Evolutionary conservation across 2,113 vertebrate genomes (phyloP), one percentile per base, ranked within the genome.

Genomic region (Barnardius zonarius): DNA sequence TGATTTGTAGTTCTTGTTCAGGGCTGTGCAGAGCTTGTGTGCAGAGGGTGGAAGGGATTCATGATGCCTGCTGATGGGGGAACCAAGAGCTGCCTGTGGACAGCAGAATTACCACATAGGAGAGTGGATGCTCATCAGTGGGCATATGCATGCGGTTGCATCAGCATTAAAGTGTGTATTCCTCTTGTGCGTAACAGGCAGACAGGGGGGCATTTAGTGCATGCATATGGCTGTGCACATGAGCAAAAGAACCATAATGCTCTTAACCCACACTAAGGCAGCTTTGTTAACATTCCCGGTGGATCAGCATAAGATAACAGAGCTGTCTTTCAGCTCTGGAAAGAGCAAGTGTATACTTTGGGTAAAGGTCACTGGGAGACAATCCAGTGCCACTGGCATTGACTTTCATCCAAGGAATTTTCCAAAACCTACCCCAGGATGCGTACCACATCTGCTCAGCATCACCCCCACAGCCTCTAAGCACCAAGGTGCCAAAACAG

Each of bases 91-190:
- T 41, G 2, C 4, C 49, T 43, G 9, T 4, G 15, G 37, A 7
- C 13, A 83, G 48, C 43, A 61, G 51, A 83, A 54, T 15, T 75
- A 70, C 55, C n/a, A 11, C 0, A 0, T 7, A 37, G 57, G 70
- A 63, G 31, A 59, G 57, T 6, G 23, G 66, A 46, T 57, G 27
- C 7, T 1, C 44, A 52, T 28, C 48, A 51, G 46, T 20, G 37
- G 8, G 23, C 9, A 18, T 2, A 2, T 10, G 10, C 13, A 31
- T 5, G 15, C 13, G 41, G 41, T 57, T 9, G 0, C 31, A 57
- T 30, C 31, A 67, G 46, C 1, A 5, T 55, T 66, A n/a, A 44
- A 48, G 64, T 4, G 24, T 35, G 5, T 5, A 23, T 8, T 31
- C 27, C 41, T 73, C 69, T 11, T 11, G 59, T 75, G 55, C 41